phyloP scores from a whole-genome alignment of 2,113 vertebrate genomes.

The Lophura nycthemera region DNA sequence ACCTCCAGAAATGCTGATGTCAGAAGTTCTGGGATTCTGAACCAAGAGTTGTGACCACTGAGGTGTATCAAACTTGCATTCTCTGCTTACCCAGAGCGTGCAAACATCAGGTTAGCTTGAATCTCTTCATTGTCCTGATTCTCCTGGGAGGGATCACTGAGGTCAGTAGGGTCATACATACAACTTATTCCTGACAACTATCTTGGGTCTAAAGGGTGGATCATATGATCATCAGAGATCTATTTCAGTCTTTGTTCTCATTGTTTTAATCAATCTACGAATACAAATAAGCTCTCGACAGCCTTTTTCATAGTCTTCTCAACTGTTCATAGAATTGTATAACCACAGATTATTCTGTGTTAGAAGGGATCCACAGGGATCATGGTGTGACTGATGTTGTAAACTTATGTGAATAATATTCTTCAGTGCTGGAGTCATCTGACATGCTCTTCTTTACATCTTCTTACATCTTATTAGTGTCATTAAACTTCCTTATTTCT shows the following conservation, averaged over 20 bases:
- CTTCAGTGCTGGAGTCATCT: neutral
- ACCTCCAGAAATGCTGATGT: neutral
- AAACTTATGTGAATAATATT: too few species aligned
- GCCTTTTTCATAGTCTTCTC: neutral
- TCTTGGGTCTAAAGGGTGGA: neutral
- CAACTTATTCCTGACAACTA: neutral
- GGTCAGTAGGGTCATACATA: fast-evolving
- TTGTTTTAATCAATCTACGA: neutral
- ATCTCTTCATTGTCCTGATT: neutral
- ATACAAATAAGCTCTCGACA: neutral
- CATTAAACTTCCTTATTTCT: neutral
- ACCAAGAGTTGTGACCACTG: neutral
- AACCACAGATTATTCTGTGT: neutral
- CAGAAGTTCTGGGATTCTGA: neutral
- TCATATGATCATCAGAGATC: neutral
- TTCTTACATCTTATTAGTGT: neutral
- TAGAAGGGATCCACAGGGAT: neutral
- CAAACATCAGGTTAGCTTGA: neutral
- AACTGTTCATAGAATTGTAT: neutral
- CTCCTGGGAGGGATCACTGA: neutral
- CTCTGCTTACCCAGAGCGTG: neutral
- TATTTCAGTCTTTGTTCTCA: neutral
- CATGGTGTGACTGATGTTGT: fast-evolving
- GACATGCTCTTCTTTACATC: neutral
- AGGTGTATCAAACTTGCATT: neutral